Evolutionary conservation across 1,140 invertebrate genomes (phyloP).

Genomic region (Trialeurodes vaporariorum): DNA sequence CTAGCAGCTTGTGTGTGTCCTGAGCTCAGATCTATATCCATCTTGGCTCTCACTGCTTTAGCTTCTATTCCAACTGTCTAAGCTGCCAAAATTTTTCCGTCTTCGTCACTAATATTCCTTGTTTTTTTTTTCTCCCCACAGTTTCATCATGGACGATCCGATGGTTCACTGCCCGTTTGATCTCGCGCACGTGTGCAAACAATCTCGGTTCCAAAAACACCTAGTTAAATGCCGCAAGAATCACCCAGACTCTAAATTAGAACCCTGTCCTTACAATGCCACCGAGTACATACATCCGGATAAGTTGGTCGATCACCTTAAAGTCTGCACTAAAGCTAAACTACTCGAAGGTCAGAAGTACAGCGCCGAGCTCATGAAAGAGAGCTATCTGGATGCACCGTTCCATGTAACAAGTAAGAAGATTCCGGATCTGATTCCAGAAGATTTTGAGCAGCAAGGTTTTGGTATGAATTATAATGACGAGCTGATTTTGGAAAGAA

Average conservation of each 20-base stretch:
- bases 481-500: not conserved
- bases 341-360: not conserved
- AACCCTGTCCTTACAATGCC: conserved; percentile 10
- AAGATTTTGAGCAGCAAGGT: not conserved
- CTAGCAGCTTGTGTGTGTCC: too few species aligned
- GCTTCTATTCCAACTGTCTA: too few species aligned
- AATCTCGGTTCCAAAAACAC: conserved; percentile 9
- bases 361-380: not conserved
- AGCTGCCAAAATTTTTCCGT: too few species aligned
- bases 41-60: too few species aligned
- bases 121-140: too few species aligned
- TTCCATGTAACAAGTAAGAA: not conserved
- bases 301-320: not conserved
- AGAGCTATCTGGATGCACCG: not conserved
- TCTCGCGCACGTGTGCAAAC: not conserved
- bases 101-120: too few species aligned
- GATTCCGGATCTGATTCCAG: not conserved
- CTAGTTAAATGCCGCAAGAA: conserved; percentile 5
- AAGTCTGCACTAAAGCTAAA: not conserved
- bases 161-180: conserved; percentile 7
- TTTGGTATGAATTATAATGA: not conserved
- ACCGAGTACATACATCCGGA: conserved; percentile 4
- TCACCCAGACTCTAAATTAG: conserved; percentile 1
- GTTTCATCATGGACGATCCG: not conserved
- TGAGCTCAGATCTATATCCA: too few species aligned